phyloP scores from a whole-genome alignment of 2,113 vertebrate genomes.

The Megaptera novaeangliae region DNA sequence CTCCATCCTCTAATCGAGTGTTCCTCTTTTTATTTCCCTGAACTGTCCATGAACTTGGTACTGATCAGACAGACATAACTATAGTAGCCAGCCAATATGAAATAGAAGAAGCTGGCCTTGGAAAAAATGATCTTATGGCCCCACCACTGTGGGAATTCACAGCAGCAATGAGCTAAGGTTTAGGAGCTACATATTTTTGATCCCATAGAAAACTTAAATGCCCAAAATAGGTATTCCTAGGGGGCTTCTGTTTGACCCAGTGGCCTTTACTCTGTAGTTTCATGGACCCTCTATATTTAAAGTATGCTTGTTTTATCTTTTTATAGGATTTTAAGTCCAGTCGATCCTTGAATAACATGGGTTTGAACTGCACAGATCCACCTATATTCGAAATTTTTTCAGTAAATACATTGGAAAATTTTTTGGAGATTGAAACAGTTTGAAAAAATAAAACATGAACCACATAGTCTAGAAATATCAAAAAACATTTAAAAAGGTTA shows the following conservation, averaged over 20 bases:
- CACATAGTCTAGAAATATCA: not conserved
- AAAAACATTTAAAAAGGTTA: not conserved
- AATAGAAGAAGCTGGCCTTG: not conserved
- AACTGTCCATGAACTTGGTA: not conserved
- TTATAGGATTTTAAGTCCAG: not conserved
- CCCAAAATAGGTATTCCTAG: not conserved
- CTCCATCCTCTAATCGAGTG: not conserved
- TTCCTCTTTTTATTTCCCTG: not conserved
- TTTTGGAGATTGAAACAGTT: not conserved
- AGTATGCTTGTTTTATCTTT: not conserved
- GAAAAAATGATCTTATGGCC: not conserved
- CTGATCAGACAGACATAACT: not conserved
- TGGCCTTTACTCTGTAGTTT: not conserved
- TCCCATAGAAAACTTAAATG: not conserved
- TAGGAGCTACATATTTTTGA: not conserved
- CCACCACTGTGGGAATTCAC: not conserved
- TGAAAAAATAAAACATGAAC: not conserved
- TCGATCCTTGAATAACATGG: not conserved
- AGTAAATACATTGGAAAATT: not conserved
- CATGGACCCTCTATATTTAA: not conserved
- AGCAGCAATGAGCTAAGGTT: not conserved
- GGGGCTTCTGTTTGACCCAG: not conserved
- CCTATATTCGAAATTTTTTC: not conserved
- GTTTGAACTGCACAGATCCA: not conserved
- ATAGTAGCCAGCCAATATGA: not conserved